Evolutionary conservation across 1,140 invertebrate species (phyloP), one percentile per base, ranked within the genome.

Genomic region (Cydia pomonella): DNA sequence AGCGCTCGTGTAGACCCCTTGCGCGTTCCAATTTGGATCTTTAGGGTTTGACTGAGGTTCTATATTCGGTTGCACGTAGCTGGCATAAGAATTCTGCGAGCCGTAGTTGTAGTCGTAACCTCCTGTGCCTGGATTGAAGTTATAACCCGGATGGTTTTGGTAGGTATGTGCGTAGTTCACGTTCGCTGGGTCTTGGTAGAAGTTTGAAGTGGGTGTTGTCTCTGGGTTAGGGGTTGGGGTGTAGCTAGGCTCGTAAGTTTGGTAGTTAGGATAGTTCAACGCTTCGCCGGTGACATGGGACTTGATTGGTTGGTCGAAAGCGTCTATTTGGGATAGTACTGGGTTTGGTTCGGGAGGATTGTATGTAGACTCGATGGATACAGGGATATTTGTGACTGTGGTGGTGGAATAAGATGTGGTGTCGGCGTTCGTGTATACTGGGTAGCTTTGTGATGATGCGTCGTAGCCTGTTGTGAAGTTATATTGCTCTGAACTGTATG

Each of bases 81-180:
- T 84, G 6, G 77, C 44, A 59, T 82, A 89, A 0, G 89, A 80
- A 66, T 92, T 92, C 72, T 94, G 93, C 74, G 94, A 94, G 7
- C 94, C 94, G 73, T 94, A 94, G 75, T 86, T 93, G 75, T 94
- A 95, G 18, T 94, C 91, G 77, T 94, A 94, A 12, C 79, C 83
- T 0, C 94, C 94, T 1, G 89, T 87, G 0, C 80, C 78, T 3
- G 82, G 53, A 79, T 95, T 94, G 76, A 87, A 95, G 1, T 86
- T 89, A 73, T 94, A 95, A 18, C 93, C 94, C 9, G 94, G 93
- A 82, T 95, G 94, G 25, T 93, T 93, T 79, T 94, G 92, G 76
- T 94, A 95, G 41, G 86, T 90, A n/a, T 87, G 81, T 13, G 80
- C 74, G 64, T 86, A 86, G 63, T 78, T 85, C 13, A 69, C 74